Percentiles rank a stretch among this genome's conserved stretches.
These are phyloP conservation scores for Lepilemur septentrionalis DNA, from an alignment of 2,797 vertebrate species.

Conservation along the genomic window DNA sequence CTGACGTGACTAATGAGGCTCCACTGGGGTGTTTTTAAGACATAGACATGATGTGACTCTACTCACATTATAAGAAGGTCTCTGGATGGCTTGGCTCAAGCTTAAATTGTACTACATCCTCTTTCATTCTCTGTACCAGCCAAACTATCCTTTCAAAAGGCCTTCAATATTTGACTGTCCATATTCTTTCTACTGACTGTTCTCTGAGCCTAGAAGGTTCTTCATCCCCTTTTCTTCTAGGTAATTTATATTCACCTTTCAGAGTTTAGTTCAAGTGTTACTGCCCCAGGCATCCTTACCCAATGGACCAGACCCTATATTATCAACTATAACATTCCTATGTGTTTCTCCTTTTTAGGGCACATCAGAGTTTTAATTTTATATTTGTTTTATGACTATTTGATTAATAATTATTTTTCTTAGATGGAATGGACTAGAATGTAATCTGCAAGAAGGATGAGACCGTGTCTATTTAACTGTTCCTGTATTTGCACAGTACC, in stretches of 20 bases:
- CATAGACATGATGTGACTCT: rapidly evolving
- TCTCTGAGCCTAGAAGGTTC: background rate
- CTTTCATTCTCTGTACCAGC: background rate
- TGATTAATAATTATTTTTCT: background rate
- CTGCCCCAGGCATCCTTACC: background rate
- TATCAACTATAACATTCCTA: background rate
- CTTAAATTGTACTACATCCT: background rate
- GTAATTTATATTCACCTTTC: background rate
- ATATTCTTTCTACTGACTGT: background rate
- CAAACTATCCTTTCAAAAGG: background rate
- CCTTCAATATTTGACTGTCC: background rate
- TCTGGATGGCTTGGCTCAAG: background rate
- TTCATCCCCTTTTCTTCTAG: background rate
- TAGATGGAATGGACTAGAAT: background rate
- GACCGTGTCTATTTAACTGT: background rate
- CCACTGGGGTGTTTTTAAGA: background rate
- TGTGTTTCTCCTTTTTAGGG: background rate
- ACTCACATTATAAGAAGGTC: background rate
- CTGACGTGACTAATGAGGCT: background rate
- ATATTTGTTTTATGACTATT: background rate
- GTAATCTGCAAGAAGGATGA: background rate
- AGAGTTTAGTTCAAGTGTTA: background rate
- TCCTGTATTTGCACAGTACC: background rate
- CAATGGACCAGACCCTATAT: no score
- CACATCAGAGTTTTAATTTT: background rate